Base-by-base conservation (phyloP, 2,888 invertebrate genomes). In the Conops quadrifasciatus region DNA sequence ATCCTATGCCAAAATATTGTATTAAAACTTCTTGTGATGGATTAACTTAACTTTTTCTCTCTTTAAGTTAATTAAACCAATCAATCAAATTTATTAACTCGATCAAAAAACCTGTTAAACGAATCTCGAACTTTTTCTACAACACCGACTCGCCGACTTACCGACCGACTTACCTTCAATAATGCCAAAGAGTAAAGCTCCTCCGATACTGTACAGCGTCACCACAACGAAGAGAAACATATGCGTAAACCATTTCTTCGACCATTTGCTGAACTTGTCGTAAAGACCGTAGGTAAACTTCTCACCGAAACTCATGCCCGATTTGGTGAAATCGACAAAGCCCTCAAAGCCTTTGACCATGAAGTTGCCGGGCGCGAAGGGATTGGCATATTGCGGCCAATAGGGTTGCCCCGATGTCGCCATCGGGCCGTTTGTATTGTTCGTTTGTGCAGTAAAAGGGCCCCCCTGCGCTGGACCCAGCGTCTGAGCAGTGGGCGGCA, bases 241-340 rank as follows among this genome's bases (percentile, higher is more conserved):
- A 86, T 96, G 95, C 51, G 95, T 95, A 82, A 96, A 95, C 95
- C 95, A 95, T 81, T 90, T 90, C 80, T 90, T 91, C 1, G 94
- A 95, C 87, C 91, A 90, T 70, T 90, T 87, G 80, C 92, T 90
- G 74, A 94, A 88, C 87, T 92, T 94, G 75, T 91, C 91, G 82
- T 94, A 94, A 74, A 93, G 86, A 90, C 93, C 93, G 78, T 91
- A 92, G 0, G 93, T 93, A 72, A 90, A 89, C 83, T 93, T 94
- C 85, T 95, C 95, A 72, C 95, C 95, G 49, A 91, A 90, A 85
- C 94, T 94, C 75, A 95, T 86, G 28, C 95, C 94, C 70, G 92
- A 91, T 80, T 93, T 94, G 0, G 94, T 93, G 81, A 93, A 91
- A 83, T 93, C 92, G 79, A 91, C 91, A 78, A 93, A 90, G 0